Percentiles rank a stretch among this genome's conserved stretches.
Conservation (phyloP, 2,888 invertebrate species). For the Luperina nickerlii region DNA sequence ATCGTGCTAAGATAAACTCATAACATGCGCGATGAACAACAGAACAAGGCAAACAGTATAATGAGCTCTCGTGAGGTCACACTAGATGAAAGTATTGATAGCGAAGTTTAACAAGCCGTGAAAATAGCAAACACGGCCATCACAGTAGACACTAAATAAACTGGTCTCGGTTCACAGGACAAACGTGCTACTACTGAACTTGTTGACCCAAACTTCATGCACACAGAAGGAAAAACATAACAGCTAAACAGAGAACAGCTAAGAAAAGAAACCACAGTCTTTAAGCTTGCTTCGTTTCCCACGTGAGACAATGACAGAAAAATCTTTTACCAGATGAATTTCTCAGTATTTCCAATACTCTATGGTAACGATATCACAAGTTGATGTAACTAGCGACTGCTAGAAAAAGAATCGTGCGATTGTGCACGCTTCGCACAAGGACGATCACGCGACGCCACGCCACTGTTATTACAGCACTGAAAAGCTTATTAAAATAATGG, state of each 20-base stretch:
- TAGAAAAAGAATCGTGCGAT: constrained; percentile 80
- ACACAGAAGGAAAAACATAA: constrained; percentile 17
- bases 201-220: constrained; percentile 29
- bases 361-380: constrained; percentile 68
- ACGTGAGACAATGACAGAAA: constrained; percentile 72
- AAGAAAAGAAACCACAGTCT: constrained; percentile 43
- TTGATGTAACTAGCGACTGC: constrained; percentile 71
- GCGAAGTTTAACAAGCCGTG: constrained; percentile 62
- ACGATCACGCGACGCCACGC: constrained; percentile 79
- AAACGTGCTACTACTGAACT: constrained; percentile 45
- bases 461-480: constrained; percentile 75
- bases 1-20: constrained; percentile 64
- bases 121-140: constrained; percentile 59
- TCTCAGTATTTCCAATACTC: constrained; percentile 70
- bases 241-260: constrained; percentile 25
- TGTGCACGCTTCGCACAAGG: constrained; percentile 82
- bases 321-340: constrained; percentile 62
- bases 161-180: constrained; percentile 37
- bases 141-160: constrained; percentile 45
- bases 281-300: constrained; percentile 63
- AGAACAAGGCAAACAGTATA: constrained; percentile 61
- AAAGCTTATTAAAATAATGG: constrained; percentile 84
- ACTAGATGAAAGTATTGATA: constrained; percentile 75
- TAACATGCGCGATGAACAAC: constrained; percentile 55
- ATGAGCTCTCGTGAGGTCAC: constrained; percentile 70